A percentile compares a stretch with the other conserved stretches of the same genome.
These are phyloP conservation scores for Holacanthus passer DNA, from an alignment of 2,113 vertebrate species.

Conservation along the genomic window DNA sequence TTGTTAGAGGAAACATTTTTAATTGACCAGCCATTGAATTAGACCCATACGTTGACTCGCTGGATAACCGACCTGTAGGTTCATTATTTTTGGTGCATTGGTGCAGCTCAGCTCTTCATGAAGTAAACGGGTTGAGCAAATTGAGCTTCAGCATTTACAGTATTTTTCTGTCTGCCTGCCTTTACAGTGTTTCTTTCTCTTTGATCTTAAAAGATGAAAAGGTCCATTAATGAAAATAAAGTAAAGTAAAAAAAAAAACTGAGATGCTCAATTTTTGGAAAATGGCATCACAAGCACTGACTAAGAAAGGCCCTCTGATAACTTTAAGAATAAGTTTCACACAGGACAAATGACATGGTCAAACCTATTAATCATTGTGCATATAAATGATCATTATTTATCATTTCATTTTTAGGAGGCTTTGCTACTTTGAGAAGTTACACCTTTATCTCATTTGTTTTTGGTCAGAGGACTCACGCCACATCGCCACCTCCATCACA, in stretches of 20 bases:
- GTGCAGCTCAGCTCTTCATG: not conserved
- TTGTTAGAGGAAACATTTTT: not conserved
- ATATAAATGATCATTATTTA: slow-evolving; percentile 9
- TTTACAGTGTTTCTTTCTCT: not conserved
- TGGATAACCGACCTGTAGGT: not conserved
- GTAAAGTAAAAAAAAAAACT: too few relatives aligned
- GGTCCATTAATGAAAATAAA: not conserved
- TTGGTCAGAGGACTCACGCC: slow-evolving; percentile 50
- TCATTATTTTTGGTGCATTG: not conserved
- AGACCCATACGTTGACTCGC: slow-evolving; percentile 1
- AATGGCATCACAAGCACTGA: not conserved
- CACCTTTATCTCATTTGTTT: slow-evolving; percentile 29
- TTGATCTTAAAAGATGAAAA: not conserved
- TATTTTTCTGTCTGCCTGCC: not conserved
- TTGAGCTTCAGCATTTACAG: not conserved
- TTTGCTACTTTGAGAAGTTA: not conserved
- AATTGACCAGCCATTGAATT: not conserved
- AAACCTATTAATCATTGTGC: slow-evolving; percentile 11
- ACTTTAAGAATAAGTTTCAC: slow-evolving; percentile 17
- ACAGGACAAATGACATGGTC: not conserved
- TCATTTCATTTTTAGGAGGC: not conserved
- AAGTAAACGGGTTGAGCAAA: not conserved
- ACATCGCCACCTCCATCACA: slow-evolving; percentile 59
- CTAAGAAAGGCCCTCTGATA: slow-evolving; percentile 1
- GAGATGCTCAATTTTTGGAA: not conserved